Base-by-base conservation (phyloP, 2,888 invertebrate genomes). In the Drosophila recens region DNA sequence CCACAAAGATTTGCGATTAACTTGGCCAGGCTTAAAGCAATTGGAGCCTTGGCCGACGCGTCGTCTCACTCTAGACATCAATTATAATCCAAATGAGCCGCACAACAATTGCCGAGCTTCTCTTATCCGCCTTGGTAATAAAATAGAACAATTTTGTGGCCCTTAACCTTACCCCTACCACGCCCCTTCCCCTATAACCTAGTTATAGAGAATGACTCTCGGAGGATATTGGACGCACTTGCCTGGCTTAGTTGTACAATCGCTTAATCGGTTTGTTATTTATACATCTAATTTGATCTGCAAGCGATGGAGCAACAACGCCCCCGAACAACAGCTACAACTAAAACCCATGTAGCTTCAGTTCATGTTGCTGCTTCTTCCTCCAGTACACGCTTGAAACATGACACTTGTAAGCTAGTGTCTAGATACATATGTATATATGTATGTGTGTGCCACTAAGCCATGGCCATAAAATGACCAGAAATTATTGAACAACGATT, bases 201-300 rank as follows among this genome's bases (percentile, higher is more conserved):
- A 10, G 38, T 4, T 40, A 58, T 51, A 20, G 73, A 20, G 51
- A 66, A 76, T 70, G 59, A 36, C 76, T 63, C 76, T 79, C 76
- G 30, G 43, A 75, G 80, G 80, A 76, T 74, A 48, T 43, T 40
- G 74, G 67, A 78, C 65, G 66, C 68, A 79, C 64, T 81, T 67
- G 70, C 67, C 68, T 68, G 79, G 75, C 80, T 86, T 86, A 80
- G 90, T 68, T 72, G 72, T 71, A 78, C 88, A 86, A 88, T 88
- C 85, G 81, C 87, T 86, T 86, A 86, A 87, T 87, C 90, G 86
- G 89, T 90, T 72, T 87, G 89, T 87, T 87, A 90, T 87, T 90
- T 87, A 87, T 87, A 87, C 87, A 90, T 87, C 89, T 90, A 86
- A 90, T 87, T 87, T 88, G 86, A 90, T 86, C 90, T 81, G 82